phyloP scores from a whole-genome alignment of 1,140 invertebrate genomes.

The Lepidurus apus region DNA sequence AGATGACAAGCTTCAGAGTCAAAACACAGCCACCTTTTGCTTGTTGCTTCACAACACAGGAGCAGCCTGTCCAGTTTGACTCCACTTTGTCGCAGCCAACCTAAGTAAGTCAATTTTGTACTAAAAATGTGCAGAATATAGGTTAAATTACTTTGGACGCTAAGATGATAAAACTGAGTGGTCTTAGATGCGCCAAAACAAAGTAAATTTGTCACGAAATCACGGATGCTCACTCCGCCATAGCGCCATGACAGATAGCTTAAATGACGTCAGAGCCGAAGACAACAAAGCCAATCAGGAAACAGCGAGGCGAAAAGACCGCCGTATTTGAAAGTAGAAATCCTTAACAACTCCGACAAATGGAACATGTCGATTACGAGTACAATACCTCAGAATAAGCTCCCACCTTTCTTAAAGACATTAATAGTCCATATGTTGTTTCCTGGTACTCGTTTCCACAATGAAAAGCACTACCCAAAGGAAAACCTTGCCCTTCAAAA shows the following conservation, averaged over 20 bases:
- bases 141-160: background rate
- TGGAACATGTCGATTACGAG: background rate
- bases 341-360: background rate
- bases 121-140: background rate
- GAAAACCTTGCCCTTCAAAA: conserved; percentile 1
- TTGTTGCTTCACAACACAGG: conserved; percentile 17
- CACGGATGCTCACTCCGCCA: conserved; percentile 7
- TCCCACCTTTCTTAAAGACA: background rate
- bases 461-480: background rate
- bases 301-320: background rate
- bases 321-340: background rate
- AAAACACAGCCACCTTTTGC: conserved; percentile 18
- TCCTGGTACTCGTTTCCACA: background rate
- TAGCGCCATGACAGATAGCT: background rate
- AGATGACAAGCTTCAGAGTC: background rate
- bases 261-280: background rate
- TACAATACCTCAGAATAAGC: background rate
- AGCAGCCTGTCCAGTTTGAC: background rate
- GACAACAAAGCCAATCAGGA: background rate
- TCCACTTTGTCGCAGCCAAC: background rate
- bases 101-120: background rate
- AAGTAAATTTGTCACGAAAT: conserved; percentile 11
- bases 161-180: background rate
- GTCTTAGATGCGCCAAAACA: conserved; percentile 5
- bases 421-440: background rate